These are phyloP conservation scores for Hirundichthys speculiger DNA, from an alignment of 2,113 vertebrate species.

Conservation along the genomic window DNA sequence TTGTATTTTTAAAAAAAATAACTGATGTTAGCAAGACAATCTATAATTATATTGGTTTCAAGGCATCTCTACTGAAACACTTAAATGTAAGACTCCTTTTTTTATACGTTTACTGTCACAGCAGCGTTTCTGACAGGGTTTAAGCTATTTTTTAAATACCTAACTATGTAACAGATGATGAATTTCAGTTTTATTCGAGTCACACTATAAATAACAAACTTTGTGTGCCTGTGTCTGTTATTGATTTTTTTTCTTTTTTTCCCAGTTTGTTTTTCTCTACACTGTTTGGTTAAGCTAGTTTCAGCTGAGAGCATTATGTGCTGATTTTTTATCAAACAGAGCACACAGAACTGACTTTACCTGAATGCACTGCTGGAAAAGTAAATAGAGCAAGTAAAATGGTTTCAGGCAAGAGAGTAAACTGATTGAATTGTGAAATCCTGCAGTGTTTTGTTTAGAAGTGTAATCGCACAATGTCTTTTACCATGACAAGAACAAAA, in stretches of 20 bases:
- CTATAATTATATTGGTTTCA: too few species aligned
- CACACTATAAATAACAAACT: neutral
- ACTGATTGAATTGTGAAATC: conserved; percentile 6
- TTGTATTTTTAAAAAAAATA: too few species aligned
- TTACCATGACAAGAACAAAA: too few species aligned
- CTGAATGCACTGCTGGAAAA: conserved; percentile 22
- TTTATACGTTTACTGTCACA: too few species aligned
- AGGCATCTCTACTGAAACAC: too few species aligned
- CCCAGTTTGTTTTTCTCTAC: conserved; percentile 55
- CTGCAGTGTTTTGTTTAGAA: too few species aligned
- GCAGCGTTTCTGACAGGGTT: too few species aligned
- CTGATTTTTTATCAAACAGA: conserved; percentile 34
- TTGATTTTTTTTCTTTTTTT: conserved; percentile 32
- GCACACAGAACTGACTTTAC: conserved; percentile 23
- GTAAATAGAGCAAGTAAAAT: conserved; percentile 30
- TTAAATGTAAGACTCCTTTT: too few species aligned
- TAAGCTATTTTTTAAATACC: too few species aligned
- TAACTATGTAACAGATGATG: too few species aligned
- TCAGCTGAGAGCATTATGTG: conserved; percentile 45
- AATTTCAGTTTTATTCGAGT: neutral
- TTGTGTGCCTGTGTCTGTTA: conserved; percentile 6
- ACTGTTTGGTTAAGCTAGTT: conserved; percentile 66
- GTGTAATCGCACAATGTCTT: too few species aligned
- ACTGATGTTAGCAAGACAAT: too few species aligned
- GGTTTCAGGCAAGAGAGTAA: conserved; percentile 12